Percentiles rank a stretch among this genome's conserved stretches.
Conservation (phyloP, 2,113 vertebrate genomes). For the Menidia beryllina region DNA sequence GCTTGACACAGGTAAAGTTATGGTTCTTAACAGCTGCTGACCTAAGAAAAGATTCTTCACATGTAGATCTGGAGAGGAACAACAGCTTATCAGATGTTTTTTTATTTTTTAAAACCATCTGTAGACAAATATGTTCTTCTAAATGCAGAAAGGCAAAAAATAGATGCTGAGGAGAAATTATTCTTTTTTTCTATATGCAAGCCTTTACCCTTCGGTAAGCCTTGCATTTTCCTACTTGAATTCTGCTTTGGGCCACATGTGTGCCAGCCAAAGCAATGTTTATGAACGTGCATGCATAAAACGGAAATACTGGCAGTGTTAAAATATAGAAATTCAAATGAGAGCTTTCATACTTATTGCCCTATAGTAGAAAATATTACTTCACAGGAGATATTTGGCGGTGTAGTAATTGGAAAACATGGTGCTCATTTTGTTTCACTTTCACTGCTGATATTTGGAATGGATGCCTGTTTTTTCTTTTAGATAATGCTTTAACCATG, state of each 20-base stretch:
- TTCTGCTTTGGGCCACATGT: constrained; percentile 25
- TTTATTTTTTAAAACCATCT: neutral
- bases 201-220: neutral
- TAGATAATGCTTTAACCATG: constrained; percentile 12
- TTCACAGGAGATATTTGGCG: constrained; percentile 14
- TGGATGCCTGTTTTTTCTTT: constrained; percentile 8
- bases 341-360: neutral
- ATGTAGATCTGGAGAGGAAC: constrained; percentile 15
- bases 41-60: constrained; percentile 1
- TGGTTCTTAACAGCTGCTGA: constrained; percentile 15
- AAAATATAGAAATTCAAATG: constrained; percentile 5
- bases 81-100: constrained; percentile 17
- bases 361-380: neutral
- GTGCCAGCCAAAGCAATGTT: constrained; percentile 15
- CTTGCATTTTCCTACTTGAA: constrained; percentile 12
- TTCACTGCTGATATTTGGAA: constrained; percentile 20
- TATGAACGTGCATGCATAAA: constrained; percentile 3
- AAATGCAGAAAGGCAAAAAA: neutral
- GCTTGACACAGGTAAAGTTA: neutral
- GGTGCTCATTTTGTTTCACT: constrained; percentile 6
- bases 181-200: neutral
- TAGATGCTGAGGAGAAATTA: neutral
- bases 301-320: neutral
- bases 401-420: constrained; percentile 13
- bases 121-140: neutral